Conservation (phyloP, 2,797 vertebrate species). For the Tamandua tetradactyla region DNA sequence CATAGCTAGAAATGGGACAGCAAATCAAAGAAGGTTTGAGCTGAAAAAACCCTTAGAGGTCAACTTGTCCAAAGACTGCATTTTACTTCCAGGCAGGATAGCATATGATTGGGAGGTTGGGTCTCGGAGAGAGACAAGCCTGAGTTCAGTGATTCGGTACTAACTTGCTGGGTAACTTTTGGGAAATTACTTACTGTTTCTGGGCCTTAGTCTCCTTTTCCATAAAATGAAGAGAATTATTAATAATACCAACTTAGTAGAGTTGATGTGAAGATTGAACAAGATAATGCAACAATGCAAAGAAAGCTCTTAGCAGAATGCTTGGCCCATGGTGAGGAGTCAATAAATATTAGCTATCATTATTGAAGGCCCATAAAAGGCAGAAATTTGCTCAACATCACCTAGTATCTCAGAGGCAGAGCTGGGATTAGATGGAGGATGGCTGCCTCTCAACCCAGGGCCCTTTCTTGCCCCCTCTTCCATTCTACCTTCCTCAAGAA, state of each 20-base stretch:
- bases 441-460: not conserved
- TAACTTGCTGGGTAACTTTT: not conserved
- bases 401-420: conserved; percentile 39
- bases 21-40: conserved; percentile 57
- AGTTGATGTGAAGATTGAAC: conserved; percentile 30
- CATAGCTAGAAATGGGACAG: conserved; percentile 62
- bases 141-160: not conserved
- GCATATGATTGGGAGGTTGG: not conserved
- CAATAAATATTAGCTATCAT: conserved; percentile 74
- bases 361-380: conserved; percentile 48
- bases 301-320: conserved; percentile 60
- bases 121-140: not conserved
- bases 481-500: not conserved
- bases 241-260: conserved; percentile 1
- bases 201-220: conserved; percentile 6
- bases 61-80: conserved; percentile 31
- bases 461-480: not conserved
- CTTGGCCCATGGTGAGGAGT: conserved; percentile 57
- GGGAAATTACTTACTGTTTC: conserved; percentile 3
- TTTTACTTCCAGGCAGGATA: not conserved
- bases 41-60: conserved; percentile 35
- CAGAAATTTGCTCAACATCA: conserved; percentile 57
- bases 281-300: conserved; percentile 40
- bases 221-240: conserved; percentile 40
- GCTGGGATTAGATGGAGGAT: conserved; percentile 42